phyloP scores from a whole-genome alignment of 2,797 vertebrate species.

The Basileuterus tristriatus region DNA sequence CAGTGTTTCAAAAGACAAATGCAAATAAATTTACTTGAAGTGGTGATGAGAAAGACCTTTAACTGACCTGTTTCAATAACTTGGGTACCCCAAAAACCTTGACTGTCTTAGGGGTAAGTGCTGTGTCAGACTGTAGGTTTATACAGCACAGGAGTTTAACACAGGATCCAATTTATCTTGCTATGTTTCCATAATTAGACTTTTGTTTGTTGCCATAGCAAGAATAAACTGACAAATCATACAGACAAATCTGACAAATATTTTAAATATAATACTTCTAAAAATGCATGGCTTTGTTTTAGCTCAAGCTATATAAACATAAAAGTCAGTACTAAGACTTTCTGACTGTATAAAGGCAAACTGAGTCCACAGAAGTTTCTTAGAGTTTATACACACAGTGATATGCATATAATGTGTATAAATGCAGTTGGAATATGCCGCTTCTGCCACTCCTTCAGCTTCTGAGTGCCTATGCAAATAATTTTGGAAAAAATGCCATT shows the following conservation, averaged over 20 bases:
- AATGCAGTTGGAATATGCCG: not conserved
- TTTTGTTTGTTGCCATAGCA: not conserved
- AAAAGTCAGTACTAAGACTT: not conserved
- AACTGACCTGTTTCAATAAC: not conserved
- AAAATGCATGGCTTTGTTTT: not conserved
- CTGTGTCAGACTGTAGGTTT: not conserved
- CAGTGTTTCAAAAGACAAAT: not conserved
- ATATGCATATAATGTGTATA: not conserved
- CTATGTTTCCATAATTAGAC: not conserved
- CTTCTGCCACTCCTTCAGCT: not conserved
- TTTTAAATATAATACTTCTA: not conserved
- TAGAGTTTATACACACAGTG: not conserved
- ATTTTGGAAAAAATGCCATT: not conserved
- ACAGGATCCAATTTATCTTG: not conserved
- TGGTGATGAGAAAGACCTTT: not conserved
- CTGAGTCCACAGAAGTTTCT: not conserved
- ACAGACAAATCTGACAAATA: not conserved
- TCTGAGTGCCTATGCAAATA: not conserved
- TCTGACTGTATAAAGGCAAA: not conserved
- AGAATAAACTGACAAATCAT: not conserved
- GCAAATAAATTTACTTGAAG: not conserved
- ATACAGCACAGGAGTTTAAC: not conserved
- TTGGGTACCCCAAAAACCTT: not conserved
- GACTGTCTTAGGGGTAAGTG: not conserved
- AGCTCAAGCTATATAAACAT: not conserved